These are phyloP conservation scores for Dasyurus viverrinus DNA, from an alignment of 2,113 vertebrate genomes.

Conservation along the genomic window DNA sequence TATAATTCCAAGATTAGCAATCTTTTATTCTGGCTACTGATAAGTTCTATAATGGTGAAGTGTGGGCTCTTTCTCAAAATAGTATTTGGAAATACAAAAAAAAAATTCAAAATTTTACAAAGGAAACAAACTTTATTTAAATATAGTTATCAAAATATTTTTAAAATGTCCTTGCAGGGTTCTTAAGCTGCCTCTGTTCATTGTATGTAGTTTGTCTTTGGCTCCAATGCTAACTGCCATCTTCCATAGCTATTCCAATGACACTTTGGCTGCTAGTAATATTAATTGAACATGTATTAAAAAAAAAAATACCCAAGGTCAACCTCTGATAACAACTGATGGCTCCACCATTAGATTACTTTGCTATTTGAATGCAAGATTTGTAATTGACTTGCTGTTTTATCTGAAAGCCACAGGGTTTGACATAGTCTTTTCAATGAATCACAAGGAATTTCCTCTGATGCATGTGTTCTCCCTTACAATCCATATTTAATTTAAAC, in stretches of 20 bases:
- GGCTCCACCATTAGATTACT: not conserved
- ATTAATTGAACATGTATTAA: not conserved
- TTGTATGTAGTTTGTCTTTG: not conserved
- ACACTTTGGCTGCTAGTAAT: not conserved
- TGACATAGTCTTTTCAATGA: not conserved
- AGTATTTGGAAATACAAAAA: not conserved
- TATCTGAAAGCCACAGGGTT: not conserved
- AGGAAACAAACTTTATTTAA: not conserved
- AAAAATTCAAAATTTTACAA: not conserved
- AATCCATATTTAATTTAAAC: not conserved
- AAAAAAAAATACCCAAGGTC: not conserved
- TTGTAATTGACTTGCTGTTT: not conserved
- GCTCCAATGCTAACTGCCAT: not conserved
- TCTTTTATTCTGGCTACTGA: no score
- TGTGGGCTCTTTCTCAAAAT: not conserved
- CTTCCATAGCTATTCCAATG: not conserved
- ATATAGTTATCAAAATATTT: not conserved
- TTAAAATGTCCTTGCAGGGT: not conserved
- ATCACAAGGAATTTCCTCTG: not conserved
- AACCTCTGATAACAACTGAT: not conserved
- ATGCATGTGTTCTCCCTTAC: not conserved
- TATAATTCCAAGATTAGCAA: no score
- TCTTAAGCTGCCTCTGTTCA: not conserved
- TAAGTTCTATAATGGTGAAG: not conserved
- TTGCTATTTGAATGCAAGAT: not conserved